These are phyloP conservation scores for Maniola jurtina DNA, from an alignment of 1,140 invertebrate genomes.

Conservation along the genomic window DNA sequence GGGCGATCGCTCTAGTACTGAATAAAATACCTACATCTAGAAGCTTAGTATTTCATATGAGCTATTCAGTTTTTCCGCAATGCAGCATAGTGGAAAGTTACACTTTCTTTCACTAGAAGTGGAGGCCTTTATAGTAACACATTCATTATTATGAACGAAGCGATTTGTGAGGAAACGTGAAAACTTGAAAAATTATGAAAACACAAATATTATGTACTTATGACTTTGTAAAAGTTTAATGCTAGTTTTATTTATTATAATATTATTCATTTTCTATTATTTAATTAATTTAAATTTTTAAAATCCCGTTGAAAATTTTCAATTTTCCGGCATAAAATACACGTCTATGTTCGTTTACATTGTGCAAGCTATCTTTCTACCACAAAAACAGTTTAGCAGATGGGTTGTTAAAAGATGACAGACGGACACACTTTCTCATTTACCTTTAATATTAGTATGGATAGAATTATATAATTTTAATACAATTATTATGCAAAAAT, in stretches of 20 bases:
- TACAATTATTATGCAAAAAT: background rate
- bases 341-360: too few species aligned
- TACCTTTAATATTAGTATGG: background rate
- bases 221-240: background rate
- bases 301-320: too few species aligned
- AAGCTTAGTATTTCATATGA: constrained; percentile 8
- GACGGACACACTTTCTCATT: background rate
- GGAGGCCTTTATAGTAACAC: constrained; percentile 18
- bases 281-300: background rate
- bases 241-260: background rate
- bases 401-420: too few species aligned
- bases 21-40: constrained; percentile 8
- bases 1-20: background rate
- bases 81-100: constrained; percentile 26
- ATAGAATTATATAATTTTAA: background rate
- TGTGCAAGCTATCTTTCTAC: too few species aligned
- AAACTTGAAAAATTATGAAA: constrained; percentile 2
- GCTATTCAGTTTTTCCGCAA: constrained; percentile 28
- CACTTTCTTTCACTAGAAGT: constrained; percentile 23
- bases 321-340: too few species aligned
- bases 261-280: too few species aligned
- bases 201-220: background rate
- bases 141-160: constrained; percentile 8
- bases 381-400: too few species aligned
- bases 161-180: constrained; percentile 4